phyloP scores from a whole-genome alignment of 2,888 invertebrate species.

The Cyaniris semiargus region DNA sequence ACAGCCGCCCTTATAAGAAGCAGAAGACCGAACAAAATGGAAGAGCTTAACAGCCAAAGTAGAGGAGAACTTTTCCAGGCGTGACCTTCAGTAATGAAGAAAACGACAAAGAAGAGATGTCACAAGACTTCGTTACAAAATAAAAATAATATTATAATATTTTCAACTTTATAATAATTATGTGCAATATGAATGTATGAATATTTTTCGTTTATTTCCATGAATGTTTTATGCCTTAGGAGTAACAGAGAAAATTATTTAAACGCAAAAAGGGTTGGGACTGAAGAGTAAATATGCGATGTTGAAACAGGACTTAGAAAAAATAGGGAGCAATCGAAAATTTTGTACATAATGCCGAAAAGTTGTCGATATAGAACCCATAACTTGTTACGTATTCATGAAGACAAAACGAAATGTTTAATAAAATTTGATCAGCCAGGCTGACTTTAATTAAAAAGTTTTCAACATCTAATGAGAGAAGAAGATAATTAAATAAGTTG shows the following conservation, averaged over 20 bases:
- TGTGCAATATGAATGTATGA: too few species aligned
- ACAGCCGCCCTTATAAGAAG: too few species aligned
- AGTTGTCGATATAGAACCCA: neutral
- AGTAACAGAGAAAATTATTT: neutral
- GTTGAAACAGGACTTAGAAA: neutral
- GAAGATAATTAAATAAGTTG: neutral
- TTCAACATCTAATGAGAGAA: neutral
- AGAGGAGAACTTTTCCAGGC: too few species aligned
- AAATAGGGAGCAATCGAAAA: neutral
- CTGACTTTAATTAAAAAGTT: slow-evolving; percentile 16
- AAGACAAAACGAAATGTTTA: neutral
- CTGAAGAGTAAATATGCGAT: neutral
- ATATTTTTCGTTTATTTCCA: neutral
- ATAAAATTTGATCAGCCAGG: slow-evolving; percentile 17
- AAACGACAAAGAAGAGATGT: too few species aligned
- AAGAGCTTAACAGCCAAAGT: too few species aligned
- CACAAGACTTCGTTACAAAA: too few species aligned
- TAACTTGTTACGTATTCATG: slow-evolving; percentile 22
- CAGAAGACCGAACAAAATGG: too few species aligned
- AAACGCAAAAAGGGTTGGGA: neutral
- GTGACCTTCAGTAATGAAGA: too few species aligned
- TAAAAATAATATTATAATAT: too few species aligned
- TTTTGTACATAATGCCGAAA: neutral
- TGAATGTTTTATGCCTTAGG: neutral
- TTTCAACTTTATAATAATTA: too few species aligned